Evolutionary conservation across 1,140 invertebrate species (phyloP).

Genomic region (Neelides sp.): DNA sequence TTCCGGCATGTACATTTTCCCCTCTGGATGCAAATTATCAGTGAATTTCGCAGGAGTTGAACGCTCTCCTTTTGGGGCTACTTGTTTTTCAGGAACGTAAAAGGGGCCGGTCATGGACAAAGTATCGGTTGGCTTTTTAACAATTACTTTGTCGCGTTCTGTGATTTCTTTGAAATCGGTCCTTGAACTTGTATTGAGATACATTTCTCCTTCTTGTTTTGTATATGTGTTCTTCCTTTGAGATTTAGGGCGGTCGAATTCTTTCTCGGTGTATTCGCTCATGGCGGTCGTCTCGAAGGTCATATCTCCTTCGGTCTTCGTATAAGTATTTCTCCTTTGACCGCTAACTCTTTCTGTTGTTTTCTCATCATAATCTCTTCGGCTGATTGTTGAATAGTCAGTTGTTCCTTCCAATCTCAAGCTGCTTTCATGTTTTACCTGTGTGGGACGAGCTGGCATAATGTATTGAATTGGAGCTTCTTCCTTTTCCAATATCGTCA

Average conservation of each 20-base stretch:
- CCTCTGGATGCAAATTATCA: background rate
- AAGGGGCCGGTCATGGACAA: too few species aligned
- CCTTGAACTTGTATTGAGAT: slow-evolving; percentile 49
- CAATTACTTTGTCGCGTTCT: slow-evolving; percentile 5
- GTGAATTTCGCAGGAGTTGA: background rate
- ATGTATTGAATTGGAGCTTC: slow-evolving; percentile 7
- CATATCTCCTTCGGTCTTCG: slow-evolving; percentile 24
- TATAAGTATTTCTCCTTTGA: slow-evolving; percentile 21
- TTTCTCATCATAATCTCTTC: slow-evolving; percentile 23
- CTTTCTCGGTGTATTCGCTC: background rate
- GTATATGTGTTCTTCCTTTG: slow-evolving; percentile 68
- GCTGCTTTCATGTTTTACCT: slow-evolving; percentile 11
- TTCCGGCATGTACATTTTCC: background rate
- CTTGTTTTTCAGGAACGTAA: slow-evolving; percentile 9
- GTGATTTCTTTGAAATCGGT: slow-evolving; percentile 42
- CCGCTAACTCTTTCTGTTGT: slow-evolving; percentile 9
- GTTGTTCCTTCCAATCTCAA: slow-evolving; percentile 19
- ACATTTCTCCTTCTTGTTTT: slow-evolving; percentile 58
- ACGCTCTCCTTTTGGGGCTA: background rate
- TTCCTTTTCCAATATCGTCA: slow-evolving; percentile 25
- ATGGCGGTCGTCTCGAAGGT: background rate
- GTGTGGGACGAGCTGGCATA: slow-evolving; percentile 3
- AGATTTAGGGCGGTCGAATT: slow-evolving; percentile 48
- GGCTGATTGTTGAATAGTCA: slow-evolving; percentile 18
- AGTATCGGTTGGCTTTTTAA: slow-evolving; percentile 15